A percentile compares a stretch with the other conserved stretches of the same genome.
Evolutionary conservation across 2,797 vertebrate species (phyloP).

Genomic region (Enteromius fasciolatus): DNA sequence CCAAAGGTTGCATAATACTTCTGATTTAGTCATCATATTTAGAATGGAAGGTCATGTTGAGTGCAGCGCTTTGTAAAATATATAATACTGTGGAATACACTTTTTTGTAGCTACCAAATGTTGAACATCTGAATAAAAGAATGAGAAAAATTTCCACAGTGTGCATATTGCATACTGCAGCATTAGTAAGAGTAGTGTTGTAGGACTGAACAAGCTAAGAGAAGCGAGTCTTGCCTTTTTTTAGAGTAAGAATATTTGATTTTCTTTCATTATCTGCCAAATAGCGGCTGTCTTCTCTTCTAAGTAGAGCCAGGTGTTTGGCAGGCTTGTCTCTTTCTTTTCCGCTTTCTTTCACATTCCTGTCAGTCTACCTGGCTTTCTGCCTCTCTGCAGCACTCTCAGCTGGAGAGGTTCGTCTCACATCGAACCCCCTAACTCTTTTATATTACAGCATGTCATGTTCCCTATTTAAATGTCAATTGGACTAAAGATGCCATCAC

Average conservation of each 20-base stretch:
- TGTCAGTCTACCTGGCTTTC: constrained; percentile 9
- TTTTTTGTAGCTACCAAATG: background rate
- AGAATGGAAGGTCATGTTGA: background rate
- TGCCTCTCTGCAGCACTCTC: constrained; percentile 18
- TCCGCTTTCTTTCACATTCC: constrained; percentile 17
- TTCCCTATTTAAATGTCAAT: constrained; percentile 25
- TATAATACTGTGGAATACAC: background rate
- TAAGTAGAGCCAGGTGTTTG: constrained; percentile 31
- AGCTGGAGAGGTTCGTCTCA: constrained; percentile 9
- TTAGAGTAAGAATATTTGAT: background rate
- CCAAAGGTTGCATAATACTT: background rate
- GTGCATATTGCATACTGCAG: background rate
- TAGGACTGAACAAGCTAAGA: background rate
- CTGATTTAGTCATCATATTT: constrained; percentile 6
- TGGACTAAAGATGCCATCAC: constrained; percentile 50
- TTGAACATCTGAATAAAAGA: background rate
- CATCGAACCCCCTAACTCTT: background rate
- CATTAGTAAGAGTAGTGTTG: background rate
- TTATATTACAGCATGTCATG: constrained; percentile 25
- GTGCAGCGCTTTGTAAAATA: background rate
- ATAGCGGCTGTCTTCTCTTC: background rate
- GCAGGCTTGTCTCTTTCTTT: constrained; percentile 9
- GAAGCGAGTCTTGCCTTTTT: background rate
- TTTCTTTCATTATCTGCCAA: constrained; percentile 23
- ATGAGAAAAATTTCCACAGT: background rate